Percentiles rank a stretch among this genome's conserved stretches.
These are phyloP conservation scores for Lasaia peninsularis DNA, from an alignment of 1,140 invertebrate species.

Conservation along the genomic window DNA sequence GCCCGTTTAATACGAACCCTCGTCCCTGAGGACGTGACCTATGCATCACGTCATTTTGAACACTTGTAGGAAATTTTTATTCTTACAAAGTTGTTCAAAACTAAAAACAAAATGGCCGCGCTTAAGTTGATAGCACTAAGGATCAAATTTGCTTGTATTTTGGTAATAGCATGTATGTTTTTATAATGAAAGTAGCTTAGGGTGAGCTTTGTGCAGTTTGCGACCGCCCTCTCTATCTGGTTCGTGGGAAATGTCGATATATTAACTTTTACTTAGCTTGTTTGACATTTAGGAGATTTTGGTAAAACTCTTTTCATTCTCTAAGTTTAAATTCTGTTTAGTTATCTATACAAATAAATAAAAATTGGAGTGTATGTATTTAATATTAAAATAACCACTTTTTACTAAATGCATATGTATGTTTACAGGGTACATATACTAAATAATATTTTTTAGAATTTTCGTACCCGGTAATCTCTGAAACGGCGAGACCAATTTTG, in stretches of 20 bases:
- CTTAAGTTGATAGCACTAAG: constrained; percentile 13
- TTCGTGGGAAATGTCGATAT: constrained; percentile 51
- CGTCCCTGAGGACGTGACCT: constrained; percentile 44
- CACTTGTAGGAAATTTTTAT: constrained; percentile 60
- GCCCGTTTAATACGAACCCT: constrained; percentile 57
- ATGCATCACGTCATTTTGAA: constrained; percentile 52
- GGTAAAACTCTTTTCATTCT: constrained; percentile 1
- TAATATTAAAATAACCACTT: too few species aligned
- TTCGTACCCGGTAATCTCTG: too few species aligned
- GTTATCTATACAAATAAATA: too few species aligned
- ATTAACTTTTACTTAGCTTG: constrained; percentile 10
- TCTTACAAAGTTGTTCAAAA: constrained; percentile 5
- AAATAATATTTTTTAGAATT: too few species aligned
- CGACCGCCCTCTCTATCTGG: constrained; percentile 54
- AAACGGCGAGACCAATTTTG: too few species aligned
- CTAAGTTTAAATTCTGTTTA: neutral
- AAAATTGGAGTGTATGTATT: too few species aligned
- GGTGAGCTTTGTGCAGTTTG: constrained; percentile 37
- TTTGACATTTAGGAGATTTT: constrained; percentile 5
- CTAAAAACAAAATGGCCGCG: neutral
- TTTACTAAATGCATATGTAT: too few species aligned
- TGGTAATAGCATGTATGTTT: neutral
- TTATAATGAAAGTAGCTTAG: constrained; percentile 12
- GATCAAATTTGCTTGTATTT: constrained; percentile 20
- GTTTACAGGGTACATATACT: too few species aligned